Percentiles rank a stretch among this genome's conserved stretches.
Conservation (phyloP, 2,888 invertebrate species). For the Germaria angustata region DNA sequence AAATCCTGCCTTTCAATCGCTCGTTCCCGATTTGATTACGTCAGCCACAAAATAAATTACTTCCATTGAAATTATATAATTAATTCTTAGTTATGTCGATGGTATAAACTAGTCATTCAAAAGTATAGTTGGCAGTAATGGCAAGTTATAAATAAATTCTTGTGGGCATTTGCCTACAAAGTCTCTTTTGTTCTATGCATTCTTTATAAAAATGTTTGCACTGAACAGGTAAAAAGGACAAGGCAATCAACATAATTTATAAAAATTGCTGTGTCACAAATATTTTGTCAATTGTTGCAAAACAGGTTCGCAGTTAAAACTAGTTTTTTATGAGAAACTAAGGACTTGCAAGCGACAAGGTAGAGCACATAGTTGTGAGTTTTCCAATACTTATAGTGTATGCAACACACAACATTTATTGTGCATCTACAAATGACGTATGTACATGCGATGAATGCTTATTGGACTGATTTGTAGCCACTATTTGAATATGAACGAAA, state of each 20-base stretch:
- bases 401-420: too few relatives aligned
- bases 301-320: slow-evolving; percentile 31
- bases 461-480: too few relatives aligned
- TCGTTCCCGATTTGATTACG: too few relatives aligned
- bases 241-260: slow-evolving; percentile 45
- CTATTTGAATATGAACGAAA: too few relatives aligned
- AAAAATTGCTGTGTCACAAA: slow-evolving; percentile 45
- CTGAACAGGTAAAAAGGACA: slow-evolving; percentile 32
- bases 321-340: not conserved
- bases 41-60: too few relatives aligned
- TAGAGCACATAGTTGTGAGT: not conserved
- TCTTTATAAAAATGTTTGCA: slow-evolving; percentile 5
- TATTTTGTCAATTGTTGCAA: not conserved
- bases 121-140: not conserved
- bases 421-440: too few relatives aligned
- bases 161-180: too few relatives aligned
- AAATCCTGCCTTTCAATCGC: too few relatives aligned
- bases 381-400: not conserved
- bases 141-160: not conserved
- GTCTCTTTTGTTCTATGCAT: slow-evolving; percentile 4
- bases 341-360: not conserved
- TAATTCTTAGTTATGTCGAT: not conserved
- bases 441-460: too few relatives aligned
- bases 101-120: too few relatives aligned
- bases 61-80: too few relatives aligned